These are phyloP conservation scores for Brachylomia viminalis DNA, from an alignment of 2,888 invertebrate species.

Conservation along the genomic window DNA sequence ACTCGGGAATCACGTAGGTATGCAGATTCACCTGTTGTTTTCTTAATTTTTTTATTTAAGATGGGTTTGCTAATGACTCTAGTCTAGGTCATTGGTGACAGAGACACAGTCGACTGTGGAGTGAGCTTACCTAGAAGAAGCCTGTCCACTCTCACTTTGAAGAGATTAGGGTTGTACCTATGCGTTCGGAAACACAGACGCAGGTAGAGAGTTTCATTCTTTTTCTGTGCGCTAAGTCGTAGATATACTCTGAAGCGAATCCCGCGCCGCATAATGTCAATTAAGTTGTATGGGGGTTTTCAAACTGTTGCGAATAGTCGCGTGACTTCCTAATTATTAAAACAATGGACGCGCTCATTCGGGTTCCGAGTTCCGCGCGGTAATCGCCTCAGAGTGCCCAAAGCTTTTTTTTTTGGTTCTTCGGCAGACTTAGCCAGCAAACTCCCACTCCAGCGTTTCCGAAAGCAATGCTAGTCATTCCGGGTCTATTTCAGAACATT, in stretches of 20 bases:
- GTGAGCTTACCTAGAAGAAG: too few relatives aligned
- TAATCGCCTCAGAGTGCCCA: neutral
- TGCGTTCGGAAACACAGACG: too few relatives aligned
- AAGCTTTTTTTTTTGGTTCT: neutral
- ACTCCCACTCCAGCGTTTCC: neutral
- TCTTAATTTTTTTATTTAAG: too few relatives aligned
- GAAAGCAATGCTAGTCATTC: conserved; percentile 7
- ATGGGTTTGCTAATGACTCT: too few relatives aligned
- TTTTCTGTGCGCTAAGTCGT: too few relatives aligned
- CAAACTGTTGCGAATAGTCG: neutral
- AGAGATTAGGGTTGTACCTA: too few relatives aligned
- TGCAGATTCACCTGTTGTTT: neutral
- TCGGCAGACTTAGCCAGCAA: neutral
- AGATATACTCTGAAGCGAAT: neutral
- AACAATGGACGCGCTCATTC: neutral
- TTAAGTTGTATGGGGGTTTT: neutral
- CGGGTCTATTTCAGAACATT: conserved; percentile 13
- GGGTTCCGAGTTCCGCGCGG: too few relatives aligned
- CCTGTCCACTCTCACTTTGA: too few relatives aligned
- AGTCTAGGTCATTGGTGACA: too few relatives aligned
- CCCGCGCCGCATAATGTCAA: too few relatives aligned
- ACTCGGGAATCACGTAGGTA: neutral
- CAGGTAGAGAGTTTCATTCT: too few relatives aligned
- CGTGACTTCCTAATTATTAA: neutral
- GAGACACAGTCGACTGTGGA: too few relatives aligned